Evolutionary conservation across 35 echinoderm and acorn worm species (phyloP), one percentile per base, ranked within the genome.

Genomic region (Holothuria glaberrima): DNA sequence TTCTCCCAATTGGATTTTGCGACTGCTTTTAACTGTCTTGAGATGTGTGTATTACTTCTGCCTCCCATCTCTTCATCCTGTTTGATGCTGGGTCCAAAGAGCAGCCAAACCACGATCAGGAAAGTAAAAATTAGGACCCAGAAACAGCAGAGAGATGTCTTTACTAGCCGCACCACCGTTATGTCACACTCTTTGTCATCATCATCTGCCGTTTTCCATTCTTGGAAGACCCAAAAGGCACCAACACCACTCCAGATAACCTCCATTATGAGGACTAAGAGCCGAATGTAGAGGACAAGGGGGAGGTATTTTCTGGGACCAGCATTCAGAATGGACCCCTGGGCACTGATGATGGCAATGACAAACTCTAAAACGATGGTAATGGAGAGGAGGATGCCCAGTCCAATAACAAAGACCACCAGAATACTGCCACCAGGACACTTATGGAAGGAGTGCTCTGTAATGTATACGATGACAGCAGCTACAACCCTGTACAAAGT

Each of bases 401-500:
- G 72, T 30, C 97, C 93, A 33, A 95, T 95, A 69, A 95, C 67
- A 48, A 92, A 99, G 7, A 78, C 67, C 67, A 63, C 58, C 9
- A 99, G 89, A 10, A 99, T 65, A 10, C 94, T 70, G 28, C 91
- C 94, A 28, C 91, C 93, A 29, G 62, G 73, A 64, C 97, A 99
- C 6, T 80, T 25, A 21, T 79, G 75, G 33, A 93, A 75, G 26
- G 83, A 86, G 19, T 78, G 81, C 52, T 94, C 86, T 10, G 90
- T 86, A 6, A 87, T 60, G 65, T 93, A 99, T 0, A 99, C 97
- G 17, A 87, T 65, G 20, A 87, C 48, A 18, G 91, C 91, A 50
- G 91, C 90, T 52, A 85, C 65, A 14, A 99, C 71, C 67, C 97
- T 98, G 85, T 29, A 27, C 30, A 33, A 52, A 71, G 41, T 5